A percentile compares a stretch with the other conserved stretches of the same genome.
phyloP scores from a whole-genome alignment of 2,888 invertebrate species.

The Erynnis tages region DNA sequence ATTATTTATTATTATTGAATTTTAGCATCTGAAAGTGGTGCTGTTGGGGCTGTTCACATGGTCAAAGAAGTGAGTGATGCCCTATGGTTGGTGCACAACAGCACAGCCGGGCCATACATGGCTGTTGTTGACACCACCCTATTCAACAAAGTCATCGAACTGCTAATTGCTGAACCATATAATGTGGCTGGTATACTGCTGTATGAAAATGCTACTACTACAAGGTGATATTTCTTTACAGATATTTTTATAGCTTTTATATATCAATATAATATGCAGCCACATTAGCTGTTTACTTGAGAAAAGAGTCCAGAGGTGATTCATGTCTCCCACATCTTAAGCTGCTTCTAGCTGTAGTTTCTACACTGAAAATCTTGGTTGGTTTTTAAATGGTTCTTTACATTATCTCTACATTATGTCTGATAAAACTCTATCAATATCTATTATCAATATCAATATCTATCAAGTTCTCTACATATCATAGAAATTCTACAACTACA shows the following conservation, averaged over 20 bases:
- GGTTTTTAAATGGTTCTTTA: no score
- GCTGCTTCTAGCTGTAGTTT: no score
- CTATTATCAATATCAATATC: no score
- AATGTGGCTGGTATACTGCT: conserved; percentile 86
- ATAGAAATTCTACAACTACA: no score
- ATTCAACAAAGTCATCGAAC: conserved; percentile 76
- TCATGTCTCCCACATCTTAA: no score
- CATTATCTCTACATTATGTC: no score
- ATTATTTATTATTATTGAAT: conserved; percentile 32
- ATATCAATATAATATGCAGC: no score
- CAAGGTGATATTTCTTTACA: conserved; percentile 43
- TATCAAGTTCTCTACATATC: no score
- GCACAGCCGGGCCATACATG: conserved; percentile 91
- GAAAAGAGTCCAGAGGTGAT: no score
- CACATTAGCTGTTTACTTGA: no score
- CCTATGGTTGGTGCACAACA: conserved; percentile 86
- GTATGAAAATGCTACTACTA: conserved; percentile 72
- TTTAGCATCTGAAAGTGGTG: conserved; percentile 88
- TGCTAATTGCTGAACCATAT: conserved; percentile 73
- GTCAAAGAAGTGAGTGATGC: conserved; percentile 85
- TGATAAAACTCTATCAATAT: no score
- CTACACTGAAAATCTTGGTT: no score
- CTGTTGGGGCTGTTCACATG: conserved; percentile 91
- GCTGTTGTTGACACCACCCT: conserved; percentile 86
- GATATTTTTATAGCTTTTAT: neutral